Conservation (phyloP, 2,797 vertebrate species). For the Meda fulgida region DNA sequence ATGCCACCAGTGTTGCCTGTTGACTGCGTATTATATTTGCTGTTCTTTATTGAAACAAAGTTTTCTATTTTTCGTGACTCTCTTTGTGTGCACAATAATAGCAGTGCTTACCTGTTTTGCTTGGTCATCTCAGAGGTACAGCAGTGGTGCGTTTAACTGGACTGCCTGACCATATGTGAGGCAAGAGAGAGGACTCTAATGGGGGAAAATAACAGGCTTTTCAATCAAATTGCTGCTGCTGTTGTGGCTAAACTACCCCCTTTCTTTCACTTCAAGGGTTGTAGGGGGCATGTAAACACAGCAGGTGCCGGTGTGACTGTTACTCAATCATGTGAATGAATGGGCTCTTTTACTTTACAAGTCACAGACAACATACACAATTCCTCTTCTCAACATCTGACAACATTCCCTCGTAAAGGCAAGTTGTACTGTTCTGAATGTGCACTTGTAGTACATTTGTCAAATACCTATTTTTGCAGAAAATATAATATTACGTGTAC, state of each 20-base stretch:
- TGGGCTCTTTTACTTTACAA: neutral
- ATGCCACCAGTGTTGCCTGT: neutral
- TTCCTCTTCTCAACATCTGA: neutral
- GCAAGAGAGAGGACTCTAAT: conserved; percentile 16
- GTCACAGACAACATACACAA: neutral
- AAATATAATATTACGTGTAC: neutral
- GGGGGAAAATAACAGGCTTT: conserved; percentile 26
- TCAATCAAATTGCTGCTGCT: neutral
- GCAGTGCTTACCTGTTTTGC: neutral
- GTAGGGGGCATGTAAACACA: neutral
- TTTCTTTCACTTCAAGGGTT: conserved; percentile 11
- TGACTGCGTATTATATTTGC: neutral
- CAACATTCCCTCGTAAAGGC: neutral
- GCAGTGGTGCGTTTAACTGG: conserved; percentile 19
- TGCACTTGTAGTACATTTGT: neutral
- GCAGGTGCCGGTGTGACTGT: neutral
- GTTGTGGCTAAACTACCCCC: conserved; percentile 6
- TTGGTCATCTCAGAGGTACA: conserved; percentile 19
- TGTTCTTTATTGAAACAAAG: neutral
- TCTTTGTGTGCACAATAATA: conserved; percentile 23
- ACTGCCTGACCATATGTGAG: conserved; percentile 40
- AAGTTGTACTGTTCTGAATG: neutral
- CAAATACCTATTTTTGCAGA: neutral
- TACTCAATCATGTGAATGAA: neutral
- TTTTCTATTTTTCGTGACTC: neutral